phyloP scores from a whole-genome alignment of 2,888 invertebrate genomes.

The Anthophora plumipes region DNA sequence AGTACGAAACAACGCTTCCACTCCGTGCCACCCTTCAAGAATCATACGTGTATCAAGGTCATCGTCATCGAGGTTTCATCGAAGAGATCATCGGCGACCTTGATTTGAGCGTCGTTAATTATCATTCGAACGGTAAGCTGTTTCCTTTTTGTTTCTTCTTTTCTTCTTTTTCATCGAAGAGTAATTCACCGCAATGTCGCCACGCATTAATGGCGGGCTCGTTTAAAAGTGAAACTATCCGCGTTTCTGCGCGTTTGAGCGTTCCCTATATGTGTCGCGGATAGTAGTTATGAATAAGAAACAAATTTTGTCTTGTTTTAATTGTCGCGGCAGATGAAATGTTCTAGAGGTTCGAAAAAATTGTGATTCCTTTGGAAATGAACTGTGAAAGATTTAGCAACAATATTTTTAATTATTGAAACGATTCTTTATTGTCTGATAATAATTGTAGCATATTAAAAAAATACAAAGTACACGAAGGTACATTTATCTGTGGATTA shows the following conservation, averaged over 20 bases:
- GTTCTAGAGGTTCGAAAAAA: background rate
- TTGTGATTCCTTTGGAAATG: too few relatives aligned
- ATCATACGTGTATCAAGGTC: slow-evolving; percentile 7
- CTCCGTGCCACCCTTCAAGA: background rate
- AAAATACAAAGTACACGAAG: too few relatives aligned
- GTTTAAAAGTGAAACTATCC: slow-evolving; percentile 38
- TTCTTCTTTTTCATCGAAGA: background rate
- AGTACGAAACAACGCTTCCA: background rate
- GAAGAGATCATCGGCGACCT: background rate
- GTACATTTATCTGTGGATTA: too few relatives aligned
- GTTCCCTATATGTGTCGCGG: background rate
- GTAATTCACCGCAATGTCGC: background rate
- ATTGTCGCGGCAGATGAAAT: background rate
- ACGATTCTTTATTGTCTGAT: too few relatives aligned
- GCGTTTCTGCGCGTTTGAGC: background rate
- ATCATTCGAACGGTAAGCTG: background rate
- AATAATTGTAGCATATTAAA: too few relatives aligned
- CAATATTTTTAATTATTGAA: background rate
- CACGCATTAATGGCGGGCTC: background rate
- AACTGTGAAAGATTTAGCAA: background rate
- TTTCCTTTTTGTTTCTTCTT: too few relatives aligned
- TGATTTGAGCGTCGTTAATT: slow-evolving; percentile 28
- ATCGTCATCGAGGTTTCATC: background rate
- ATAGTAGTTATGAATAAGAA: background rate
- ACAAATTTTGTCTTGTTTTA: slow-evolving; percentile 3